Conservation (phyloP, 2,888 invertebrate species). For the Vanessa cardui region DNA sequence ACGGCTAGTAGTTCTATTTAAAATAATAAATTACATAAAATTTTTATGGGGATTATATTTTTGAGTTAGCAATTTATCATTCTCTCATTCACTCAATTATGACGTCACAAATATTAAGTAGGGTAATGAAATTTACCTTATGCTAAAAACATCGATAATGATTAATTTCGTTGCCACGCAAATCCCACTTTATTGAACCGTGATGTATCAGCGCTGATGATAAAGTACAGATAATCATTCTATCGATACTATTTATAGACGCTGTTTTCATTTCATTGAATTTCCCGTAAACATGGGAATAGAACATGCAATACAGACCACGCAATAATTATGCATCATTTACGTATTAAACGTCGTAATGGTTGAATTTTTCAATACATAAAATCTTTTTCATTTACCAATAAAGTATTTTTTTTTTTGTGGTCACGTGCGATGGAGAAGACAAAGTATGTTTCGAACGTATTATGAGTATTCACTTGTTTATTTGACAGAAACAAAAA, state of each 20-base stretch:
- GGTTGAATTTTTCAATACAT: too few species aligned
- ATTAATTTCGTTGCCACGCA: background rate
- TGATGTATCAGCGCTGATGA: background rate
- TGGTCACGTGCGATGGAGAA: too few species aligned
- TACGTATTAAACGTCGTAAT: background rate
- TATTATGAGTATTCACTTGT: too few species aligned
- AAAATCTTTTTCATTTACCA: too few species aligned
- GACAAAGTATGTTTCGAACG: too few species aligned
- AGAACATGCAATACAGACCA: background rate
- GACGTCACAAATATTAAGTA: background rate
- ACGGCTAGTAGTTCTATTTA: too few species aligned
- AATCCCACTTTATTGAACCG: constrained; percentile 8
- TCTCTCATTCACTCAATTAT: too few species aligned
- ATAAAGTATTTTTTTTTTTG: too few species aligned
- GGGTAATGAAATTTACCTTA: background rate
- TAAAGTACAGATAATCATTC: constrained; percentile 11
- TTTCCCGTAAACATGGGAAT: background rate
- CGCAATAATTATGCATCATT: background rate
- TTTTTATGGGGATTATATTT: too few species aligned
- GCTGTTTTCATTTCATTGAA: constrained; percentile 7
- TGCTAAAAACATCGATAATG: background rate
- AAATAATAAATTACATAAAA: too few species aligned
- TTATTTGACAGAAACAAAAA: too few species aligned
- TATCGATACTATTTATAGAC: constrained; percentile 5
- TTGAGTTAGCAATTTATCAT: too few species aligned